Conservation (phyloP, 2,797 vertebrate genomes). For the Pseudocheirus occidentalis region DNA sequence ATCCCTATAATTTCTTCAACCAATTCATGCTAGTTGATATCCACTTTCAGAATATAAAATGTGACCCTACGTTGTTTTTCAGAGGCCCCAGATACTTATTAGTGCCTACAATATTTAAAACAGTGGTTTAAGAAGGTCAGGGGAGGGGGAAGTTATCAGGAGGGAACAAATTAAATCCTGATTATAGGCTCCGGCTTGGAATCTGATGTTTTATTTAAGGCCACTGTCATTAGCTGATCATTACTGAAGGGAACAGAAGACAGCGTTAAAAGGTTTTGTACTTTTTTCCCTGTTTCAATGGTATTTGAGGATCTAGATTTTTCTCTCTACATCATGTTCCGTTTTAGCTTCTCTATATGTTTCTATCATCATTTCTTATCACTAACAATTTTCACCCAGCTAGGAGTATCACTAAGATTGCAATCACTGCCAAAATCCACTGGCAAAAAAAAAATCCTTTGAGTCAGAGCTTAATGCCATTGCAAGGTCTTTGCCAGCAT, state of each 20-base stretch:
- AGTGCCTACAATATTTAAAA: not conserved
- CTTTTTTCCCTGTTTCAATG: not conserved
- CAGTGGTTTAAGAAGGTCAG: not conserved
- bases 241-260: not conserved
- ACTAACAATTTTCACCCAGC: slow-evolving; percentile 19
- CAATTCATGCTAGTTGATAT: not conserved
- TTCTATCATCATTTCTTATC: not conserved
- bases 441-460: slow-evolving; percentile 63
- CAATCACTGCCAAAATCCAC: slow-evolving; percentile 65
- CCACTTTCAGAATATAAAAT: not conserved
- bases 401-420: slow-evolving; percentile 31
- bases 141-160: not conserved
- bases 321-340: not conserved
- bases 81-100: not conserved
- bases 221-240: not conserved
- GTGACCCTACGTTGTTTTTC: not conserved
- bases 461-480: slow-evolving; percentile 62
- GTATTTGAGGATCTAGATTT: not conserved
- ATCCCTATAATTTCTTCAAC: not conserved
- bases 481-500: slow-evolving; percentile 62
- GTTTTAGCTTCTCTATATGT: not conserved
- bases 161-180: not conserved
- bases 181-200: not conserved
- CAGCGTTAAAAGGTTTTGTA: not conserved
- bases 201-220: not conserved